Evolutionary conservation across 2,797 vertebrate species (phyloP).

Genomic region (Ciconia nigra): DNA sequence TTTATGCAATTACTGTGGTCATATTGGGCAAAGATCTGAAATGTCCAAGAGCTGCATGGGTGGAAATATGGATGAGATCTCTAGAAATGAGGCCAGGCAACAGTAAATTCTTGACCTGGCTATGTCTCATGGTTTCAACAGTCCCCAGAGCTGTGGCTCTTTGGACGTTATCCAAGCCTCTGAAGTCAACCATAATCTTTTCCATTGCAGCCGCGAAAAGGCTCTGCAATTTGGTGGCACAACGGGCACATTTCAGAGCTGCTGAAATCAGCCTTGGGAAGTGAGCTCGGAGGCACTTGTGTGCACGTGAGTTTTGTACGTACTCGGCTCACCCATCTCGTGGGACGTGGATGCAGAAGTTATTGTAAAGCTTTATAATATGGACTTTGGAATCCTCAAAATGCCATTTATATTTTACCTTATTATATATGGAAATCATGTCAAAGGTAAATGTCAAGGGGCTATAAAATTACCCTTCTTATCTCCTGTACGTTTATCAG

Average conservation of each 20-base stretch:
- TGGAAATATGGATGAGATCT: background rate
- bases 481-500: conserved; percentile 76
- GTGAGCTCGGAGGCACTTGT: background rate
- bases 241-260: background rate
- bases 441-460: conserved; percentile 82
- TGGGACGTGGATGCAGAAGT: background rate
- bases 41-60: background rate
- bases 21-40: background rate
- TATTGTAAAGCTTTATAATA: conserved; percentile 8
- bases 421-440: conserved; percentile 80
- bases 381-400: conserved; percentile 40
- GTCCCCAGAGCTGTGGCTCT: conserved; percentile 9
- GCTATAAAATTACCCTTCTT: conserved; percentile 78
- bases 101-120: conserved; percentile 37
- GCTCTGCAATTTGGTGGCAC: conserved; percentile 1
- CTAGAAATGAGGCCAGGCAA: background rate
- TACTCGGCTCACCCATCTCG: background rate
- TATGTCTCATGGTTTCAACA: conserved; percentile 21
- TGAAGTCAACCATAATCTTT: conserved; percentile 39
- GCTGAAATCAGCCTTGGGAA: background rate
- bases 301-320: background rate
- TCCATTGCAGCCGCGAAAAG: background rate
- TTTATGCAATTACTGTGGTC: background rate
- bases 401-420: conserved; percentile 70
- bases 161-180: background rate